Percentiles rank a stretch among this genome's conserved stretches.
Conservation (phyloP, 1,140 invertebrate species). For the Lamellibrachia luymesi region DNA sequence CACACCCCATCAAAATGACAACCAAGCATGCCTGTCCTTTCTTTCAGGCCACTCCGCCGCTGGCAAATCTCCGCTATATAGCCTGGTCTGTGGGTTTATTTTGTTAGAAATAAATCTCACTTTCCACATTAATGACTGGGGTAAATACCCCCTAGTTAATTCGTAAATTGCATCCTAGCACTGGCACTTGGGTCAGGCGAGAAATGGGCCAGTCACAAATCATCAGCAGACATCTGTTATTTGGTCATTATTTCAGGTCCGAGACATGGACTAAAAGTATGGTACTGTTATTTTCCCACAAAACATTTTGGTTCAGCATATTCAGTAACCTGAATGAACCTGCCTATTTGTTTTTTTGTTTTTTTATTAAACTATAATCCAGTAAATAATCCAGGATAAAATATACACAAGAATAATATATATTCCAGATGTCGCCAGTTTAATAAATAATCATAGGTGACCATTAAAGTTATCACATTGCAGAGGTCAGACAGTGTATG, state of each 20-base stretch:
- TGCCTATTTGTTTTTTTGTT: not conserved
- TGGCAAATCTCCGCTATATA: not conserved
- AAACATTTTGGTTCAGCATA: not conserved
- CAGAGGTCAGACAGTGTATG: not conserved
- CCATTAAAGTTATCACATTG: not conserved
- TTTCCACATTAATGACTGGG: not conserved
- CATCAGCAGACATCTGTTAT: not conserved
- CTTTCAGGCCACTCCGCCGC: not conserved
- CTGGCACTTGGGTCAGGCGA: not conserved
- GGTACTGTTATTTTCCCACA: not conserved
- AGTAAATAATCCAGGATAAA: not conserved
- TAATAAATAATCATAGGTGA: not conserved
- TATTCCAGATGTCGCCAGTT: not conserved
- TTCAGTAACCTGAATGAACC: not conserved
- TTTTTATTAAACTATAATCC: not conserved
- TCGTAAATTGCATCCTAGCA: not conserved
- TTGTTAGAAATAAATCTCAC: not conserved
- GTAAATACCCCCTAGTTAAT: not conserved
- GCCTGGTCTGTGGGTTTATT: not conserved
- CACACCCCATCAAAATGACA: not conserved
- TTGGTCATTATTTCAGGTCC: not conserved
- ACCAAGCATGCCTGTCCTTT: not conserved
- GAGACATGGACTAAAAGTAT: not conserved
- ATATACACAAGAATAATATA: not conserved
- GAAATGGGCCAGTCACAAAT: not conserved